Conservation (phyloP, 92 coral and sea anemone genomes). For the Porites cylindrica region DNA sequence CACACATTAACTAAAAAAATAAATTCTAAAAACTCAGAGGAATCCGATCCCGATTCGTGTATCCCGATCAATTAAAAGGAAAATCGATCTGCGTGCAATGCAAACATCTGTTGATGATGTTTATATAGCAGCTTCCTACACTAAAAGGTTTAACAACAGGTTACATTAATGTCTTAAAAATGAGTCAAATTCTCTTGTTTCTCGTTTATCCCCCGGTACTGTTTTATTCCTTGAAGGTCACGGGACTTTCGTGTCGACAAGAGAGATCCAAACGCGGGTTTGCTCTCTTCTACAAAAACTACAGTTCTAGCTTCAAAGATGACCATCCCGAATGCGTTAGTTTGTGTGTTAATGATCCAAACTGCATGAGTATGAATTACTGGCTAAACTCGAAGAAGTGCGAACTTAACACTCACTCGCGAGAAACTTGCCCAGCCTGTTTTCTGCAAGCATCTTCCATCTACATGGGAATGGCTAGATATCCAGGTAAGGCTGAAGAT, state of each 20-base stretch:
- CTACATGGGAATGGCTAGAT: constrained; percentile 21
- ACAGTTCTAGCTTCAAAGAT: neutral
- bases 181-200: too few relatives aligned
- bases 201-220: too few relatives aligned
- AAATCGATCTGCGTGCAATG: too few relatives aligned
- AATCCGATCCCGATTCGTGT: too few relatives aligned
- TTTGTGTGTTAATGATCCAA: neutral
- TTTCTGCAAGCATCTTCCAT: neutral
- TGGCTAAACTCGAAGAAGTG: constrained; percentile 12
- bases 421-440: constrained; percentile 46
- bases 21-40: too few relatives aligned
- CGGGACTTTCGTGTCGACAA: neutral
- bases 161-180: too few relatives aligned
- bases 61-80: too few relatives aligned
- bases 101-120: too few relatives aligned
- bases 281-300: constrained; percentile 3
- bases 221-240: too few relatives aligned
- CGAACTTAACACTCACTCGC: constrained; percentile 50
- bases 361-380: neutral
- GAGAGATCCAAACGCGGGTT: constrained; percentile 7
- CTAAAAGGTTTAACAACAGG: too few relatives aligned
- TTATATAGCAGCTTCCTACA: too few relatives aligned
- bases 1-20: too few relatives aligned
- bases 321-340: neutral
- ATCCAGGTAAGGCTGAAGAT: neutral